Evolutionary conservation across 2,888 invertebrate genomes (phyloP), one percentile per base, ranked within the genome.

Genomic region (Teinopalpus imperialis): DNA sequence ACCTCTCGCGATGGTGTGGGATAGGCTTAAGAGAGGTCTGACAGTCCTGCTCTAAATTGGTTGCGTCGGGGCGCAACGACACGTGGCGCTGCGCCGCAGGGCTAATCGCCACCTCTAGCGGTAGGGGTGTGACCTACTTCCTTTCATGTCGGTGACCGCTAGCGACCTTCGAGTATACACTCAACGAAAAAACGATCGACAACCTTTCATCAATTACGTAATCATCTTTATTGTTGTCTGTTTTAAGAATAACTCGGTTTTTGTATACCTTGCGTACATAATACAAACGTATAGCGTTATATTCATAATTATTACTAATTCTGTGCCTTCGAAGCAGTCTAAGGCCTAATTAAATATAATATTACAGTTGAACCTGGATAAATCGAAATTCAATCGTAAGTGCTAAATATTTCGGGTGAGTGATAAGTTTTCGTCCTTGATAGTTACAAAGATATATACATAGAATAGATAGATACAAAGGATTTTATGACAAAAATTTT

Each of bases 121-220:
- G 72, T 62, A 65, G 68, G 74, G 74, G 71, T 65, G 66, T 81
- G 81, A 81, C 87, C 87, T 61, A 83, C 71, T 81, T 85, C 68
- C 63, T 50, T 52, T 47, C 61, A 69, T 77, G 87, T 87, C 86
- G 67, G 66, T 75, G 86, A 87, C 86, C 87, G 85, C 73, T 54
- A 52, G 50, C 83, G 87, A 86, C 87, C 87, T 88, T 87, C 87
- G 82, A 50, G 67, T 65, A 68, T 76, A 78, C 80, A 75, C 56
- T 77, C 71, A 74, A 78, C 70, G 74, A 72, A 74, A 68, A 66
- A 66, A 60, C 63, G 64, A 64, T 60, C 61, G 61, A 63, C 58
- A 69, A 64, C 67, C 61, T 63, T 68, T 66, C 74, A 79, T 73
- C 74, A 71, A 52, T 81, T 81, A 59, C 74, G 72, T 74, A 81